Evolutionary conservation across 1,140 invertebrate genomes (phyloP).

Genomic region (Schlechtendalia chinensis): DNA sequence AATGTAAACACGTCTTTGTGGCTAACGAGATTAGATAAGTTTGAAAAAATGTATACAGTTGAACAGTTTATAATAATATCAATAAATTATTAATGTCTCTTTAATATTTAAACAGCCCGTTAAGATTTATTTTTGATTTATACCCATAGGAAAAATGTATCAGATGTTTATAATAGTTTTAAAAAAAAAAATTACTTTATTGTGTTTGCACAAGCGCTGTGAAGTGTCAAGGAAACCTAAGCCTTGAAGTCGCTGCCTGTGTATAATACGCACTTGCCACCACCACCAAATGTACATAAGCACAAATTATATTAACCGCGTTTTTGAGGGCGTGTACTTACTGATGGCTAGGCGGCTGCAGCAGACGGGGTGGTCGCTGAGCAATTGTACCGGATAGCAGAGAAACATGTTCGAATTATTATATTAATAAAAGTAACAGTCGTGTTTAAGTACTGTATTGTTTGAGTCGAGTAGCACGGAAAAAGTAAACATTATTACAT

Average conservation of each 20-base stretch:
- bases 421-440: neutral
- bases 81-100: too few species aligned
- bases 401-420: neutral
- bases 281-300: neutral
- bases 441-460: neutral
- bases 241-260: neutral
- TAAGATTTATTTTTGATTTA: too few species aligned
- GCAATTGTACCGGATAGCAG: neutral
- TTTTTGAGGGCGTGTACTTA: conserved; percentile 6
- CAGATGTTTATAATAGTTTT: too few species aligned
- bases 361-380: neutral
- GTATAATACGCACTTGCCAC: neutral
- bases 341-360: neutral
- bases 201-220: neutral
- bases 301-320: neutral
- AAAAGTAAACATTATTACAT: neutral
- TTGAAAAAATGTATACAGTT: too few species aligned
- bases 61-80: too few species aligned
- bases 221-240: neutral
- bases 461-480: neutral
- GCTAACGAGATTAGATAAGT: too few species aligned
- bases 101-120: too few species aligned
- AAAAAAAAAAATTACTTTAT: neutral
- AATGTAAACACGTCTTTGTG: too few species aligned
- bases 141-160: too few species aligned